Conservation (phyloP, 2,797 vertebrate genomes). For the Cheirogaleus major region DNA sequence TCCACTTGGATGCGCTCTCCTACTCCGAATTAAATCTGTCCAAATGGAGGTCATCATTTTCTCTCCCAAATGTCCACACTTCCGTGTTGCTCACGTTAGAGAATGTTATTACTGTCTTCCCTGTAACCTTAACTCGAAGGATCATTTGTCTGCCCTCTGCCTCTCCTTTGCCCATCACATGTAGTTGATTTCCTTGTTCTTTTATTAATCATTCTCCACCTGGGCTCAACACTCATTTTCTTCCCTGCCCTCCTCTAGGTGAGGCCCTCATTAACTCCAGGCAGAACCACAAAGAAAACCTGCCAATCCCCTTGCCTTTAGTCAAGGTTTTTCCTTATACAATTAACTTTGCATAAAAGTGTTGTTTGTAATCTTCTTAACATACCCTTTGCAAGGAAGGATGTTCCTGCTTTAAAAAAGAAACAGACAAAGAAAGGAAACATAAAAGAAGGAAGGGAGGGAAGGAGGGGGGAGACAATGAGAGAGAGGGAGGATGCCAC, state of each 20-base stretch:
- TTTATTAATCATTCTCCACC: not conserved
- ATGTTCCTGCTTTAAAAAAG: not conserved
- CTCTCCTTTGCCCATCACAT: not conserved
- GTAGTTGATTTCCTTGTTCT: not conserved
- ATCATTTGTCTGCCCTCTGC: not conserved
- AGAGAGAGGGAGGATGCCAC: not conserved
- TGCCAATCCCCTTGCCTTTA: not conserved
- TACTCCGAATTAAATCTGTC: not conserved
- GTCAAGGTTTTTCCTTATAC: not conserved
- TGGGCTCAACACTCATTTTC: not conserved
- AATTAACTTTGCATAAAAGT: not conserved
- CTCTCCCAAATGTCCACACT: not conserved
- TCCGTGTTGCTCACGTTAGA: not conserved
- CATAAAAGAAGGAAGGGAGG: not conserved
- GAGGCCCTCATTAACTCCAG: not conserved
- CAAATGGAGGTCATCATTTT: not conserved
- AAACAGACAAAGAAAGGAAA: not conserved
- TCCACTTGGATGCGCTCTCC: not conserved
- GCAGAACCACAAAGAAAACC: not conserved
- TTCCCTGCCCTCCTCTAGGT: not conserved
- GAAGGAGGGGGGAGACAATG: no score
- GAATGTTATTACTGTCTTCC: not conserved
- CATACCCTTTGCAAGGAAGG: not conserved
- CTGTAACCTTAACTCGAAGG: not conserved
- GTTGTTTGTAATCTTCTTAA: not conserved